Conservation (phyloP, 2,797 vertebrate species). For the Sebastes kiyomatsui region DNA sequence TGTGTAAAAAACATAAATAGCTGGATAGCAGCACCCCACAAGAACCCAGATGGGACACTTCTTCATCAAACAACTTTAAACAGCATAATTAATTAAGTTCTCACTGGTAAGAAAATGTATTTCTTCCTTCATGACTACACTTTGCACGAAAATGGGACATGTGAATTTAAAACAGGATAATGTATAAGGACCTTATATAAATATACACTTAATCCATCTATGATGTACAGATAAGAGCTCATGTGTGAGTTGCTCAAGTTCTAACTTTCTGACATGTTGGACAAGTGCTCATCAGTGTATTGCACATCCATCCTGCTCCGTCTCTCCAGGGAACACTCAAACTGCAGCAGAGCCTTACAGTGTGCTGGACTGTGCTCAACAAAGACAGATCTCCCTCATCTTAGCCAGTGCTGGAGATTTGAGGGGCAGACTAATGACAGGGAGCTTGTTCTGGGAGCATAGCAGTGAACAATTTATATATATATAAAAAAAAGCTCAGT, state of each 20-base stretch:
- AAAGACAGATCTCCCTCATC: conserved; percentile 64
- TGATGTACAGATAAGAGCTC: not conserved
- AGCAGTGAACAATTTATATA: conserved; percentile 43
- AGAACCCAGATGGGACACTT: not conserved
- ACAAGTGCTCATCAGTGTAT: conserved; percentile 67
- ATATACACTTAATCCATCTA: not conserved
- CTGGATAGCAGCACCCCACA: not conserved
- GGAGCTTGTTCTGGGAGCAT: conserved; percentile 53
- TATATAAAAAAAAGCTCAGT: conserved; percentile 4
- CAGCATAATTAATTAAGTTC: not conserved
- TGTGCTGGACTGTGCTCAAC: conserved; percentile 51
- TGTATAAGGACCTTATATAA: not conserved
- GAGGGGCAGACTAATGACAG: conserved; percentile 62
- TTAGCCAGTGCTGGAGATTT: conserved; percentile 44
- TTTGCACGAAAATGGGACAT: not conserved
- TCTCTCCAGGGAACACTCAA: conserved; percentile 58
- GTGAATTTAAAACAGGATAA: not conserved
- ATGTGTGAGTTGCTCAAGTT: conserved; percentile 15
- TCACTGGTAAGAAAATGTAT: conserved; percentile 7
- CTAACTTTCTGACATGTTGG: conserved; percentile 68
- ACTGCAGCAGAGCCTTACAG: conserved; percentile 53
- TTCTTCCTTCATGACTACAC: not conserved
- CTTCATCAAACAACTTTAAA: conserved; percentile 2
- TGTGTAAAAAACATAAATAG: not conserved
- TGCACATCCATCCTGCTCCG: conserved; percentile 49